phyloP scores from a whole-genome alignment of 2,113 vertebrate species.

The Seriola rivoliana region DNA sequence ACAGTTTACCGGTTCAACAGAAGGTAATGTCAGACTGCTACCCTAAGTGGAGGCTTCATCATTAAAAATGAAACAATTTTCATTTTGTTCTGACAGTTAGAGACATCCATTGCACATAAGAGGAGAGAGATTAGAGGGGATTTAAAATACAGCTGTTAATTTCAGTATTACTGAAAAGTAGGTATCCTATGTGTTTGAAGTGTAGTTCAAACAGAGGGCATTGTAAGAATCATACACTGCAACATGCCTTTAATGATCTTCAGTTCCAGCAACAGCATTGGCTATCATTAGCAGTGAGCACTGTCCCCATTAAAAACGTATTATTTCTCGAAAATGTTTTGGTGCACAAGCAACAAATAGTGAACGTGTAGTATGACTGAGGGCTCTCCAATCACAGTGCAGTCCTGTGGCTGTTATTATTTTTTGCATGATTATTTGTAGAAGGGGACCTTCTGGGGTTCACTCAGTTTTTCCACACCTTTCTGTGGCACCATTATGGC shows the following conservation, averaged over 20 bases:
- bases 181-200: constrained; percentile 60
- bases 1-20: constrained; percentile 24
- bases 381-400: constrained; percentile 29
- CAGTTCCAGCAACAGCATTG: constrained; percentile 32
- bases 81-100: constrained; percentile 49
- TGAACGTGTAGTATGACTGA: constrained; percentile 37
- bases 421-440: constrained; percentile 25
- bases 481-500: constrained; percentile 67
- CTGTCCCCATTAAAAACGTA: constrained; percentile 52
- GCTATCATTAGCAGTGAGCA: constrained; percentile 57
- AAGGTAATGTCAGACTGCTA: constrained; percentile 39
- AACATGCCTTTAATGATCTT: constrained; percentile 67
- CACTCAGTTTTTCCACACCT: constrained; percentile 64
- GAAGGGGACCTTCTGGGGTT: constrained; percentile 62
- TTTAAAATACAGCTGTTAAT: constrained; percentile 76
- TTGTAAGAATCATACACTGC: constrained; percentile 19
- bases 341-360: constrained; percentile 52
- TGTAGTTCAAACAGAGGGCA: constrained; percentile 68
- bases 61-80: constrained; percentile 62
- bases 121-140: constrained; percentile 69
- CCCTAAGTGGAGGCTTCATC: constrained; percentile 27
- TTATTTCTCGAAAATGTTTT: constrained; percentile 59
- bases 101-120: constrained; percentile 39
- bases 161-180: constrained; percentile 56
- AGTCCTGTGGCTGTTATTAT: constrained; percentile 33